Evolutionary conservation across 2,888 invertebrate species (phyloP).

Genomic region (Trachelus iudaicus): DNA sequence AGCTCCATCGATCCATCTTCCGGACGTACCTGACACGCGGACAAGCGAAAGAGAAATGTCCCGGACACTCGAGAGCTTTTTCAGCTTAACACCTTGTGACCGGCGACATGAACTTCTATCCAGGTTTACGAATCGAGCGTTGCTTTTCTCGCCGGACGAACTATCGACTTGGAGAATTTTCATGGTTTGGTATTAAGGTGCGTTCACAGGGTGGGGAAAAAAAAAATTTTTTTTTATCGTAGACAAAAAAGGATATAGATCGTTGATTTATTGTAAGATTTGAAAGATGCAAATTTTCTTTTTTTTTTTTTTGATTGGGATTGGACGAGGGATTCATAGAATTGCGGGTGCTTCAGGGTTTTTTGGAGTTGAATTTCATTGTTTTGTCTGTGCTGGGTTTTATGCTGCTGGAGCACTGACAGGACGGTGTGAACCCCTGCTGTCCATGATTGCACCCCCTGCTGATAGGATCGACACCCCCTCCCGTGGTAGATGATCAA

Average conservation of each 20-base stretch:
- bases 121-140: background rate
- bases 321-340: background rate
- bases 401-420: background rate
- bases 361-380: background rate
- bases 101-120: conserved; percentile 11
- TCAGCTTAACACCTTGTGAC: conserved; percentile 16
- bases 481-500: conserved; percentile 18
- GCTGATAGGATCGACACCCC: conserved; percentile 12
- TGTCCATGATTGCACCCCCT: conserved; percentile 11
- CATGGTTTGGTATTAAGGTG: background rate
- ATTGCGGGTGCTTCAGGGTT: background rate
- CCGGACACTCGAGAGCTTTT: conserved; percentile 17
- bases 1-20: conserved; percentile 21
- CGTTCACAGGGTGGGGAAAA: background rate
- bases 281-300: background rate
- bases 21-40: conserved; percentile 10
- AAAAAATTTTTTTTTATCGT: no score
- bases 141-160: background rate
- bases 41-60: conserved; percentile 21
- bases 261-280: background rate
- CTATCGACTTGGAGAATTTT: background rate
- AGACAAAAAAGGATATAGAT: background rate
- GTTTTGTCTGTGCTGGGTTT: background rate
- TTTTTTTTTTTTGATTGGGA: no score
- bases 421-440: conserved; percentile 13